Percentiles rank a stretch among this genome's conserved stretches.
phyloP scores from a whole-genome alignment of 2,888 invertebrate species.

The Omphaloscelis lunosa region DNA sequence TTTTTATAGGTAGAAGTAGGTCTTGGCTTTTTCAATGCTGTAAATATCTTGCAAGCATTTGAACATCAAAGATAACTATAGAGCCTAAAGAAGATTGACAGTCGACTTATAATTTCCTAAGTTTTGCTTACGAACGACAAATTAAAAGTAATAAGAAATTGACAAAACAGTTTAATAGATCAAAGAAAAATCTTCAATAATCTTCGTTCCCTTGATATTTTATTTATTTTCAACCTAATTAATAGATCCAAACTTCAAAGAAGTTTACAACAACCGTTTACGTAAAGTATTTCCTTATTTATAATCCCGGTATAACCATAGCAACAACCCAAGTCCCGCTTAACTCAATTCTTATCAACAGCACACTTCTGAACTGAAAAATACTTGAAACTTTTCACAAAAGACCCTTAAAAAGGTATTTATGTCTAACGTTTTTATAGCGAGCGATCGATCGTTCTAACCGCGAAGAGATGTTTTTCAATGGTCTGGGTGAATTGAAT shows the following conservation, averaged over 20 bases:
- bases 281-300: neutral
- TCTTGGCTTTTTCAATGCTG: too few species aligned
- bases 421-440: conserved; percentile 50
- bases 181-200: neutral
- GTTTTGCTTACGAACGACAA: too few species aligned
- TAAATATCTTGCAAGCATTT: too few species aligned
- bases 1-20: too few species aligned
- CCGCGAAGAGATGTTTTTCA: conserved; percentile 54
- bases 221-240: conserved; percentile 13
- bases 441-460: conserved; percentile 44
- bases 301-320: conserved; percentile 19
- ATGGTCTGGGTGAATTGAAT: conserved; percentile 59
- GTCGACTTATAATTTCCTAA: neutral
- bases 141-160: neutral
- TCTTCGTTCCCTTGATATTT: neutral
- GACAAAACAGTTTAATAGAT: neutral
- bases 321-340: conserved; percentile 10
- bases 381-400: conserved; percentile 44
- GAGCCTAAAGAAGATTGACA: neutral
- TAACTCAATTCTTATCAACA: conserved; percentile 33
- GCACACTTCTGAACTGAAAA: conserved; percentile 16
- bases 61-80: neutral
- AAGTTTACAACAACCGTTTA: conserved; percentile 9
- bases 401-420: conserved; percentile 39
- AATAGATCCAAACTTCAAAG: conserved; percentile 1